Percentiles rank a stretch among this genome's conserved stretches.
Evolutionary conservation across 2,113 vertebrate species (phyloP).

Genomic region (Albula goreensis): DNA sequence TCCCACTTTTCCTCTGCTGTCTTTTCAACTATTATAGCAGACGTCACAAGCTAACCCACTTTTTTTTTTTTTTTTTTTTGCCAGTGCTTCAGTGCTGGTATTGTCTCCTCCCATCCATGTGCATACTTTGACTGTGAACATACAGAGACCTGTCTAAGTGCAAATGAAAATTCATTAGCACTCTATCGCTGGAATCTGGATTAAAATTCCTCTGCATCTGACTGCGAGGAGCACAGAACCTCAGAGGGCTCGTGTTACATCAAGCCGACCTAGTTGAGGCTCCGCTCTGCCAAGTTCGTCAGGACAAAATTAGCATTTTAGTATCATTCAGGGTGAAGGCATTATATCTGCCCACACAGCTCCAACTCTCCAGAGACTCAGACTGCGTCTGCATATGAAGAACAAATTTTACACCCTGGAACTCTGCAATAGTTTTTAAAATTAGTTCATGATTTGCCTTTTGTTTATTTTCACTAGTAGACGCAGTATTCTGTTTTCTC

Average conservation of each 20-base stretch:
- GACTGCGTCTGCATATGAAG: too few relatives aligned
- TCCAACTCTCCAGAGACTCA: too few relatives aligned
- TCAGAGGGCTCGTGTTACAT: background rate
- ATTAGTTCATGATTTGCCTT: background rate
- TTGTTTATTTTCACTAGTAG: background rate
- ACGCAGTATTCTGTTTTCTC: background rate
- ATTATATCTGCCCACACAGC: too few relatives aligned
- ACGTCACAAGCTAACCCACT: background rate
- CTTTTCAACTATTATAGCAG: background rate
- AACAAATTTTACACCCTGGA: too few relatives aligned
- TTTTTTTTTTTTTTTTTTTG: too few relatives aligned
- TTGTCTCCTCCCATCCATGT: background rate
- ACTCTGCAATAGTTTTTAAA: too few relatives aligned
- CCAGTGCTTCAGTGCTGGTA: background rate
- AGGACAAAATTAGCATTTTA: background rate
- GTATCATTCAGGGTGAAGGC: too few relatives aligned
- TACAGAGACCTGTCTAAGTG: background rate
- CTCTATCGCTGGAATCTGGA: background rate
- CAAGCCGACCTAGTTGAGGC: background rate
- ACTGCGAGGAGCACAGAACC: background rate
- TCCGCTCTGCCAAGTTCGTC: background rate
- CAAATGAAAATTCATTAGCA: background rate
- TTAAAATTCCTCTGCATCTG: background rate
- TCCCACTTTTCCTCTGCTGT: background rate
- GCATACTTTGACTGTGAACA: background rate